Conservation (phyloP, 2,797 vertebrate species). For the Mionectes olivaceus region DNA sequence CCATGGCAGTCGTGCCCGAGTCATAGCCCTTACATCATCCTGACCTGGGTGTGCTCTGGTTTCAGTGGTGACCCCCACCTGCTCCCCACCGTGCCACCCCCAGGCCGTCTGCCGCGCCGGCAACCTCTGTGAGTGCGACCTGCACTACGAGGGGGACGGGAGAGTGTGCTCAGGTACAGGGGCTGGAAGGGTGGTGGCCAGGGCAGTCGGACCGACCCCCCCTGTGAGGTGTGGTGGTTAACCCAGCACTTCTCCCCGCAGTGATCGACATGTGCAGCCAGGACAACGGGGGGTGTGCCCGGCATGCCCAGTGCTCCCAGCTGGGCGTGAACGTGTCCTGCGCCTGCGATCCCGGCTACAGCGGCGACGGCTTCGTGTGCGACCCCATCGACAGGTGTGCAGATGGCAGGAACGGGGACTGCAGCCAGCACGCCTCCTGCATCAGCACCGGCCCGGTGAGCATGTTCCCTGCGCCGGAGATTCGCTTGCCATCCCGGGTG, state of each 20-base stretch:
- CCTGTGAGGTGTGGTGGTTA: background rate
- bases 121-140: conserved; percentile 85
- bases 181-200: background rate
- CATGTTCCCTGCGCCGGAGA: fast-evolving
- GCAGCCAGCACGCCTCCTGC: conserved; percentile 92
- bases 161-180: conserved; percentile 84
- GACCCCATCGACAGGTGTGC: conserved; percentile 86
- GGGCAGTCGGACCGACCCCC: background rate
- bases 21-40: background rate
- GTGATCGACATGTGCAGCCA: conserved; percentile 87
- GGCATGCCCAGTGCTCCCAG: conserved; percentile 87
- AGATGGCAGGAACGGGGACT: conserved; percentile 85
- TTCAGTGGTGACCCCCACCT: conserved; percentile 80
- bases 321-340: conserved; percentile 82
- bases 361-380: conserved; percentile 88
- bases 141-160: conserved; percentile 89
- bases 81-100: conserved; percentile 83
- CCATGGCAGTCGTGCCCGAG: fast-evolving
- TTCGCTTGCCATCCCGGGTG: fast-evolving
- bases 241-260: conserved; percentile 21
- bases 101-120: conserved; percentile 82
- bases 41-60: background rate
- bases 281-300: conserved; percentile 89
- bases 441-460: conserved; percentile 91
- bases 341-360: conserved; percentile 81